Conservation (phyloP, 2,113 vertebrate species). For the Callocephalon fimbriatum region DNA sequence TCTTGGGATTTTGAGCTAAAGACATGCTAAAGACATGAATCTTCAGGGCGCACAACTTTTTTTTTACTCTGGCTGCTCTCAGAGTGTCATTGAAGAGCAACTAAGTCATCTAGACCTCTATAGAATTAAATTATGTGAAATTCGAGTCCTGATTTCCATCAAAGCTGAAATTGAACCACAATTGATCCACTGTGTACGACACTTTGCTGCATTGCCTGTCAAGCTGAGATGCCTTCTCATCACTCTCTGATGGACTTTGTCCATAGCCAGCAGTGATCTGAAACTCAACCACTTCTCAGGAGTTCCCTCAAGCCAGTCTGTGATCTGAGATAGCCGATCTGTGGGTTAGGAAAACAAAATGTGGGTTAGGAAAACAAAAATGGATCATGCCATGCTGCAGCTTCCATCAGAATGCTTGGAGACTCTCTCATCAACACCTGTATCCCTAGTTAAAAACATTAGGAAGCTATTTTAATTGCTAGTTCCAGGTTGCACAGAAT, state of each 20-base stretch:
- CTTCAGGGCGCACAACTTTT: neutral
- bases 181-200: neutral
- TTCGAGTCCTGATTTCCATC: neutral
- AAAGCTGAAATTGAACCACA: neutral
- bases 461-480: neutral
- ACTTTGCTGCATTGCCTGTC: neutral
- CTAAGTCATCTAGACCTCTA: neutral
- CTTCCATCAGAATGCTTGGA: neutral
- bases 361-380: neutral
- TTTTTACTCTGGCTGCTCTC: rapidly evolving
- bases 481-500: neutral
- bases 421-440: neutral
- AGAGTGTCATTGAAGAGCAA: neutral
- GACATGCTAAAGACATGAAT: neutral
- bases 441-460: neutral
- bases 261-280: neutral
- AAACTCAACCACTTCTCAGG: neutral
- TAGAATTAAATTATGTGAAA: neutral
- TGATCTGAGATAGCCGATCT: neutral
- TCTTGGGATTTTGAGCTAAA: neutral
- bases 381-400: neutral
- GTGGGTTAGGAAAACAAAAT: neutral
- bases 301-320: neutral
- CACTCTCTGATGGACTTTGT: neutral
- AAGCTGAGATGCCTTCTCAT: neutral